Evolutionary conservation across 2,888 invertebrate species (phyloP).

Genomic region (Nomada fabriciana): DNA sequence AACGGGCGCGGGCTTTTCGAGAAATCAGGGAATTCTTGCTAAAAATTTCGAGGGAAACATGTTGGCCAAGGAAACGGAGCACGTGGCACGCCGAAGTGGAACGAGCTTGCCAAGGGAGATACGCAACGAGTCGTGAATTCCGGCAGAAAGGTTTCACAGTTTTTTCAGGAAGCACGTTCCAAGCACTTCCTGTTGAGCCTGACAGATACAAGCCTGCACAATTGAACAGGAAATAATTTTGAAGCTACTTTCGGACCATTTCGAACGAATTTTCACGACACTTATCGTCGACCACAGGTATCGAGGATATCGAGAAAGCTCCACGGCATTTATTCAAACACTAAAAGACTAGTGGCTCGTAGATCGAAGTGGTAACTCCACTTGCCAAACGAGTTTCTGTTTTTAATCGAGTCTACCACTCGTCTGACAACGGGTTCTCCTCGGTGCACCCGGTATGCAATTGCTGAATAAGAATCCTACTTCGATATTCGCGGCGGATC

Average conservation of each 20-base stretch:
- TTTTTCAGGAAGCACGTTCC: slow-evolving; percentile 15
- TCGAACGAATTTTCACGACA: background rate
- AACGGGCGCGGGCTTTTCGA: too few relatives aligned
- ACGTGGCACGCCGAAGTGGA: slow-evolving; percentile 66
- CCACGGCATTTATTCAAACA: slow-evolving; percentile 23
- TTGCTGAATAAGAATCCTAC: slow-evolving; percentile 61
- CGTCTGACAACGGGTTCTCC: slow-evolving; percentile 69
- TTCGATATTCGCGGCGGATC: slow-evolving; percentile 46
- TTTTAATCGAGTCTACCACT: slow-evolving; percentile 70
- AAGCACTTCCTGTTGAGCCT: background rate
- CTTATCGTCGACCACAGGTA: background rate
- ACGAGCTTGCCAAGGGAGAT: slow-evolving; percentile 45
- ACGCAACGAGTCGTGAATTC: slow-evolving; percentile 43
- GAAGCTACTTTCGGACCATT: too few relatives aligned
- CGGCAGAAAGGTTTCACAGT: slow-evolving; percentile 40
- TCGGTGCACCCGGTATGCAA: slow-evolving; percentile 67
- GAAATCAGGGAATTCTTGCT: too few relatives aligned
- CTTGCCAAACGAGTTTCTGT: slow-evolving; percentile 70
- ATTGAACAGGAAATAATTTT: background rate
- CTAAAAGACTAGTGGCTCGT: slow-evolving; percentile 19
- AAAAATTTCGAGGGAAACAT: slow-evolving; percentile 22
- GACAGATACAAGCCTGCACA: too few relatives aligned
- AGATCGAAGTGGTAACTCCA: slow-evolving; percentile 47
- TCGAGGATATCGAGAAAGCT: background rate
- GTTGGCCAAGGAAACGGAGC: slow-evolving; percentile 35